These are phyloP conservation scores for Periophthalmus modestus DNA, from an alignment of 2,113 vertebrate genomes.

Conservation along the genomic window DNA sequence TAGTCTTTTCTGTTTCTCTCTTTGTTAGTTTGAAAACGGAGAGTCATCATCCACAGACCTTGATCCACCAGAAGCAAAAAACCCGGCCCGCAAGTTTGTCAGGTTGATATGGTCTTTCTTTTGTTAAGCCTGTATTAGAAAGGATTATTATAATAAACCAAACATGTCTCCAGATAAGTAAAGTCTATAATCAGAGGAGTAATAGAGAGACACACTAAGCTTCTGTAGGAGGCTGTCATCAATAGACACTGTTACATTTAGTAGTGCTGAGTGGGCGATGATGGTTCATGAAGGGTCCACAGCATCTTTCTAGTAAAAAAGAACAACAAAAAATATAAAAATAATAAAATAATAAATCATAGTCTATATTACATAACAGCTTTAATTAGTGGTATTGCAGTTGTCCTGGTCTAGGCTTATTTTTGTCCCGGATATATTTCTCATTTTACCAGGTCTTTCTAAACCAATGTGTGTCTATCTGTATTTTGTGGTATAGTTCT, in stretches of 20 bases:
- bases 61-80: constrained; percentile 31
- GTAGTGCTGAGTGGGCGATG: background rate
- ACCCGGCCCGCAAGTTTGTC: constrained; percentile 70
- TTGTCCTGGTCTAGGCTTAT: background rate
- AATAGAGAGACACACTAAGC: background rate
- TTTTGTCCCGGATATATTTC: background rate
- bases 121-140: background rate
- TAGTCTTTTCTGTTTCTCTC: constrained; percentile 29
- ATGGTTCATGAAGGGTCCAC: background rate
- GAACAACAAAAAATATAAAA: background rate
- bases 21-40: constrained; percentile 56
- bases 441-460: background rate
- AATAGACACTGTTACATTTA: background rate
- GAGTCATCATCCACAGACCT: constrained; percentile 25
- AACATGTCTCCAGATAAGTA: constrained; percentile 16
- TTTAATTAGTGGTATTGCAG: background rate
- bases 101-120: constrained; percentile 58
- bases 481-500: constrained; percentile 62
- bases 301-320: background rate
- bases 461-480: background rate
- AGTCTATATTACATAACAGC: too few species aligned
- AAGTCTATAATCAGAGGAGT: background rate
- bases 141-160: background rate
- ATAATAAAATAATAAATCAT: background rate
- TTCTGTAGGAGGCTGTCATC: background rate